Evolutionary conservation across 2,797 vertebrate genomes (phyloP), one percentile per base, ranked within the genome.

Genomic region (Anas acuta): DNA sequence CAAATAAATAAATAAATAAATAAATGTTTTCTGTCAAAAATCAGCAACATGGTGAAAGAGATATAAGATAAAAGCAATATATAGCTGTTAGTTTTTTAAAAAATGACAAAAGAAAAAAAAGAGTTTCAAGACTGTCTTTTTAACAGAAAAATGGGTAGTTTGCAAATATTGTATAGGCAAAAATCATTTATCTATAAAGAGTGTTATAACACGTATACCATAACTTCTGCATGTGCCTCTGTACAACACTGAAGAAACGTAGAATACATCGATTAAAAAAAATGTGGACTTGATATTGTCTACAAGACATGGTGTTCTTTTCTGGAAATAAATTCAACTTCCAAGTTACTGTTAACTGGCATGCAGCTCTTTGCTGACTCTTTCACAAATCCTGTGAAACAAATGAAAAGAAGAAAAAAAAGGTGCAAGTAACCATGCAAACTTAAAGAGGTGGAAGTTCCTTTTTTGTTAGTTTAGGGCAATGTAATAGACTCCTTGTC

Each of bases 161-260:
- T 82, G 30, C 20, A 76, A 57, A 30, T 62, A 73, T 39, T 61
- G 66, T 18, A 6, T 32, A 53, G 21, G 58, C 58, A 8, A 66
- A 25, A 71, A 76, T 39, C 11, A 6, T 53, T 26, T 45, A 33
- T 37, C 23, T 53, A 6, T 16, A 41, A 41, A 54, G 21, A 70
- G 51, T 62, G 19, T 7, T 1, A 0, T 41, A 43, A 62, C 20
- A 3, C 6, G 15, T 25, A 57, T 45, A 37, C 7, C 66, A 3
- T 60, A 35, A 54, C 10, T 49, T 77, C 39, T 83, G 54, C 30
- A 62, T 26, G 8, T 54, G 10, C 33, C 45, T 54, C 16, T 32
- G 13, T 56, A 18, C 41, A 77, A 80, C 13, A 67, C 21, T 58
- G 51, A 58, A 75, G 8, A 65, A 70, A 70, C 20, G 22, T 35